A percentile compares a stretch with the other conserved stretches of the same genome.
Evolutionary conservation across 2,888 invertebrate genomes (phyloP).

Genomic region (Lithophane socia): DNA sequence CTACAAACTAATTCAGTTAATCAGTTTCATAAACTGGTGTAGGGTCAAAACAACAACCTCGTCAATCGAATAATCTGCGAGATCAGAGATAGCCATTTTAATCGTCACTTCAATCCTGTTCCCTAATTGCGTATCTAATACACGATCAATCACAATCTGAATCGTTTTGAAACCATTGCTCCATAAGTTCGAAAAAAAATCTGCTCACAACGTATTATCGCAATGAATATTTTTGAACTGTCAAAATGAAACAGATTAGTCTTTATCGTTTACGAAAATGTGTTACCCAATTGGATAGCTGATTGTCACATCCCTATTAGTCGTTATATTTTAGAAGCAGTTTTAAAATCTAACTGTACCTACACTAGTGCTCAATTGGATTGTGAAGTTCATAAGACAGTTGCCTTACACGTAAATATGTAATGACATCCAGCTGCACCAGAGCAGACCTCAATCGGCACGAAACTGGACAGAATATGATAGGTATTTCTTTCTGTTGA

Average conservation of each 20-base stretch:
- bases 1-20: not conserved
- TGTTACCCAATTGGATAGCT: not conserved
- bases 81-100: not conserved
- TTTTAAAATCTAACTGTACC: not conserved
- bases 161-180: too few relatives aligned
- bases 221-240: too few relatives aligned
- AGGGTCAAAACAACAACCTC: conserved; percentile 2
- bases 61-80: conserved; percentile 9
- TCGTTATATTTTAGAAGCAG: not conserved
- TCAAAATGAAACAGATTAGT: too few relatives aligned
- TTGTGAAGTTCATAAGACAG: not conserved
- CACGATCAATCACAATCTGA: too few relatives aligned
- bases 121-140: too few relatives aligned
- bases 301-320: not conserved
- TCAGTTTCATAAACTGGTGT: conserved; percentile 4
- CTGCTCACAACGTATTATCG: too few relatives aligned
- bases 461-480: not conserved
- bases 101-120: not conserved
- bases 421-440: not conserved
- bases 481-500: not conserved
- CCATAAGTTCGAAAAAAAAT: too few relatives aligned
- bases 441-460: not conserved
- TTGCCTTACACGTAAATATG: not conserved
- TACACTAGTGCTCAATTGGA: too few relatives aligned
- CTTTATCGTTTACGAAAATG: too few relatives aligned